Evolutionary conservation across 2,797 vertebrate species (phyloP).

Genomic region (Eremophila alpestris): DNA sequence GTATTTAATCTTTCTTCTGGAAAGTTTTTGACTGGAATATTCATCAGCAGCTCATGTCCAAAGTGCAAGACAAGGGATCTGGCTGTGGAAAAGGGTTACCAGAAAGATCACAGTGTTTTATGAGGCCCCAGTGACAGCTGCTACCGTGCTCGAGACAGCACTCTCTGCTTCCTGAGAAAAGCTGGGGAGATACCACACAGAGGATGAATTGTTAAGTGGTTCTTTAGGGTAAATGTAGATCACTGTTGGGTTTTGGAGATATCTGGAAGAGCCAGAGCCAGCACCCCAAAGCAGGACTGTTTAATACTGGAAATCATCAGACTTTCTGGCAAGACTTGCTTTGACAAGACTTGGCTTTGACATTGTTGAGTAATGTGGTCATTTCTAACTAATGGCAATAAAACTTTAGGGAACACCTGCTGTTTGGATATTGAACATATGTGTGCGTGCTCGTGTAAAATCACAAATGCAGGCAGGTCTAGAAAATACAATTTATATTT

Average conservation of each 20-base stretch:
- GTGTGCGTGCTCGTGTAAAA: slow-evolving; percentile 45
- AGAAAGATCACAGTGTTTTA: background rate
- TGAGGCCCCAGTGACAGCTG: background rate
- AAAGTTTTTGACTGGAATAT: background rate
- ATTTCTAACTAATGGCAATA: slow-evolving; percentile 53
- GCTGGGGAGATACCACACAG: background rate
- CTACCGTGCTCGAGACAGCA: background rate
- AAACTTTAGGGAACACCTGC: slow-evolving; percentile 49
- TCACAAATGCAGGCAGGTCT: slow-evolving; percentile 15
- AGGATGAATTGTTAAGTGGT: background rate
- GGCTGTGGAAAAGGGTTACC: background rate
- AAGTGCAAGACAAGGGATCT: background rate
- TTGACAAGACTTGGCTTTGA: slow-evolving; percentile 39
- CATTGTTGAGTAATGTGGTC: slow-evolving; percentile 43
- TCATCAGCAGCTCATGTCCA: background rate
- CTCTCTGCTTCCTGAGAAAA: background rate
- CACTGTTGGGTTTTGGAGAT: background rate
- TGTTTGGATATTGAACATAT: slow-evolving; percentile 47
- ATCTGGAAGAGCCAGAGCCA: background rate
- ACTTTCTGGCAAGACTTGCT: background rate
- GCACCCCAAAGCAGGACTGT: background rate
- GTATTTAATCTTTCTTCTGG: background rate
- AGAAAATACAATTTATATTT: slow-evolving; percentile 29
- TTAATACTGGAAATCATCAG: background rate
- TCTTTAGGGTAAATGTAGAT: background rate